Conservation (phyloP, 1,140 invertebrate genomes). For the Musca domestica region DNA sequence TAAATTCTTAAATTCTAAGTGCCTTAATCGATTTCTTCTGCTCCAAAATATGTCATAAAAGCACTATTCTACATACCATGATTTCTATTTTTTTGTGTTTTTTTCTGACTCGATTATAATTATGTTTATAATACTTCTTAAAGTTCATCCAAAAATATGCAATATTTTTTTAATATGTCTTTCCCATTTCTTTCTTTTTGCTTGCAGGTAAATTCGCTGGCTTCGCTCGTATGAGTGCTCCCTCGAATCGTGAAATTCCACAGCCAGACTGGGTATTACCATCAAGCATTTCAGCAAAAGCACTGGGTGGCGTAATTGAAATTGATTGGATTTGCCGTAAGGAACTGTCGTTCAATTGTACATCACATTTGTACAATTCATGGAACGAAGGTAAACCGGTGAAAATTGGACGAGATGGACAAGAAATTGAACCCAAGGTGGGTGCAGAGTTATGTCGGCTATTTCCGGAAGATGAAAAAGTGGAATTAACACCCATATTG, state of each 20-base stretch:
- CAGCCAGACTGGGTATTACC: conserved; percentile 93
- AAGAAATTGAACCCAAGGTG: conserved; percentile 94
- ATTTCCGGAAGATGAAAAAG: conserved; percentile 90
- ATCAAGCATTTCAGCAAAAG: conserved; percentile 88
- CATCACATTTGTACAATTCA: conserved; percentile 91
- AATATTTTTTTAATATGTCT: no score
- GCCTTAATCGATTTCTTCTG: no score
- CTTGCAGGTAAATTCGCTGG: conserved; percentile 72
- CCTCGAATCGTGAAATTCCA: conserved; percentile 84
- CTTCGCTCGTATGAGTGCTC: conserved; percentile 84
- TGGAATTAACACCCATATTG: conserved; percentile 87
- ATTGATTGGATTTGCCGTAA: conserved; percentile 96
- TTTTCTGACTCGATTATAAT: no score
- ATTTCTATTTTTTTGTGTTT: no score
- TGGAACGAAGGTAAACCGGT: conserved; percentile 99
- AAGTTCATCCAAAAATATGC: no score
- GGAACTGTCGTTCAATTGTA: conserved; percentile 89
- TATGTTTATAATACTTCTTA: neutral
- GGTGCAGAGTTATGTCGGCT: conserved; percentile 91
- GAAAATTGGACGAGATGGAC: conserved; percentile 97
- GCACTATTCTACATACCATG: no score
- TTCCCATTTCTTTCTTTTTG: conserved; percentile 9
- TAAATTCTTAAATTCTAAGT: no score
- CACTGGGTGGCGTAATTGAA: conserved; percentile 92
- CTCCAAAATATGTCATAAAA: no score